Evolutionary conservation across 2,797 vertebrate species (phyloP).

Genomic region (Cuculus canorus): DNA sequence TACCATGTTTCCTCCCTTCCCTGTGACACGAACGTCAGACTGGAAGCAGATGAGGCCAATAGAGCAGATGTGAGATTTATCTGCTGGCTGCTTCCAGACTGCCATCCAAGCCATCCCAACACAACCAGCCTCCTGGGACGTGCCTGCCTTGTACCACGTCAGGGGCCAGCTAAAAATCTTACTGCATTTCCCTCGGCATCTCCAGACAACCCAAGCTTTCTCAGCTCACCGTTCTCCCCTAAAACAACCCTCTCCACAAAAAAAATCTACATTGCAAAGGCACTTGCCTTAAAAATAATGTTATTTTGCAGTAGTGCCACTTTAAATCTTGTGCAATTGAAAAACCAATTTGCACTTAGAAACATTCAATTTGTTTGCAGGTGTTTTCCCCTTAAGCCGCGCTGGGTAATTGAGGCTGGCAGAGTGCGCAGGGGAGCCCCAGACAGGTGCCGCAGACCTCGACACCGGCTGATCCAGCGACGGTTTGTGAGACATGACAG

Average conservation of each 20-base stretch:
- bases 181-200: accelerated
- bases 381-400: conserved; percentile 42
- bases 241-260: not conserved
- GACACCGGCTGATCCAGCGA: accelerated
- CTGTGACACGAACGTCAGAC: accelerated
- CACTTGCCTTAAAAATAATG: conserved; percentile 6
- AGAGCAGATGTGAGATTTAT: not conserved
- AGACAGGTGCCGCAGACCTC: not conserved
- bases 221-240: not conserved
- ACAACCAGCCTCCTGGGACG: not conserved
- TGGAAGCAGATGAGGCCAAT: accelerated
- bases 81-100: accelerated
- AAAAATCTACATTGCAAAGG: conserved; percentile 7
- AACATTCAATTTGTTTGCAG: conserved; percentile 66
- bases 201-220: not conserved
- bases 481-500: not conserved
- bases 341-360: conserved; percentile 69
- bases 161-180: not conserved
- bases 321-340: conserved; percentile 64
- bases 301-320: conserved; percentile 49
- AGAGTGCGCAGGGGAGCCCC: not conserved
- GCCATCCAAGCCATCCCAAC: not conserved
- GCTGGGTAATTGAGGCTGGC: not conserved
- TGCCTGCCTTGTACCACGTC: not conserved
- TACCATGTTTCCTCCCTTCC: not conserved